Evolutionary conservation across 2,797 vertebrate species (phyloP).

Genomic region (Tauraco hartlaubi): DNA sequence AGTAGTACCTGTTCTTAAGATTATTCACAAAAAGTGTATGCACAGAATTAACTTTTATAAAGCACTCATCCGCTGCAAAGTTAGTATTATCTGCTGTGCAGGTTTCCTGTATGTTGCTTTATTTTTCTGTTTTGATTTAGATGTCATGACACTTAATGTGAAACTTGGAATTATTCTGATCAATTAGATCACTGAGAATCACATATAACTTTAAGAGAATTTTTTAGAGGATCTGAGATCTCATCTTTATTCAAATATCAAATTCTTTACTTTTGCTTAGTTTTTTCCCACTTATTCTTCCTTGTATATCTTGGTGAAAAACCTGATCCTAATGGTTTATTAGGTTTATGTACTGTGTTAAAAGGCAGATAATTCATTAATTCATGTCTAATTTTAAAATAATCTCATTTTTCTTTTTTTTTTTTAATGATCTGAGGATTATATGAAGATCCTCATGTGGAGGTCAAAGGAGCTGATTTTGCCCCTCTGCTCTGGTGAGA

Average conservation of each 20-base stretch:
- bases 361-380: background rate
- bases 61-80: background rate
- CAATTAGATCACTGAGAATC: background rate
- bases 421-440: background rate
- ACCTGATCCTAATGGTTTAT: background rate
- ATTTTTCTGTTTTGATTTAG: background rate
- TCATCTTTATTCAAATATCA: background rate
- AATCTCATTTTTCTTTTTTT: background rate
- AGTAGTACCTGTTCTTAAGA: background rate
- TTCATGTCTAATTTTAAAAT: background rate
- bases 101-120: background rate
- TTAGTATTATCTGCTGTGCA: background rate
- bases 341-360: background rate
- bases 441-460: background rate
- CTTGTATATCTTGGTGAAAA: background rate
- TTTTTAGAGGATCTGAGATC: background rate
- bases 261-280: background rate
- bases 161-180: background rate
- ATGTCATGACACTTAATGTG: background rate
- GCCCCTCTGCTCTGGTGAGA: background rate
- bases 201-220: background rate
- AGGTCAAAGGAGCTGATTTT: background rate
- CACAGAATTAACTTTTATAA: background rate
- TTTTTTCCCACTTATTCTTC: background rate
- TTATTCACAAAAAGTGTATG: background rate